These are phyloP conservation scores for Stictocephala bisonia DNA, from an alignment of 2,888 invertebrate genomes.

Conservation along the genomic window DNA sequence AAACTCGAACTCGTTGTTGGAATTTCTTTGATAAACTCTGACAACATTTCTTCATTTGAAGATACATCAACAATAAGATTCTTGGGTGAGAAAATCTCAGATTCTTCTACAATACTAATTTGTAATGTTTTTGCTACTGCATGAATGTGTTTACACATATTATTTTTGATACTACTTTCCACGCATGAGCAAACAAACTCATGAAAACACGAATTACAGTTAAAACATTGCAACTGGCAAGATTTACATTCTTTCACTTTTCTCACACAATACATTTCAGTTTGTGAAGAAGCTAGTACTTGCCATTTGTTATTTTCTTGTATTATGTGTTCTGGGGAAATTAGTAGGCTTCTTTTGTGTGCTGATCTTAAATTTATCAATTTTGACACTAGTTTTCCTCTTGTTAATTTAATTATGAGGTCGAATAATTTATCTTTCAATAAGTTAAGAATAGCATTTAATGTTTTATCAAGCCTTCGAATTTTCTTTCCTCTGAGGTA, in stretches of 20 bases:
- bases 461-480: background rate
- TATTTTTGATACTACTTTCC: background rate
- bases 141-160: slow-evolving; percentile 27
- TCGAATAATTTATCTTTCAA: background rate
- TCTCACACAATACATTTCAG: background rate
- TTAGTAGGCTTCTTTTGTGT: background rate
- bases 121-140: no score
- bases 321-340: background rate
- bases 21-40: no score
- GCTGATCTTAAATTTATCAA: background rate
- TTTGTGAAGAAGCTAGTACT: background rate
- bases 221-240: background rate
- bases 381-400: background rate
- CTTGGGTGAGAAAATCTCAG: no score
- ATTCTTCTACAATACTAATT: background rate
- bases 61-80: no score
- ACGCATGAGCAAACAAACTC: slow-evolving; percentile 16
- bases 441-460: background rate
- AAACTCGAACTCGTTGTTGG: no score
- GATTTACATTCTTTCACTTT: background rate
- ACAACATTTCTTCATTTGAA: no score
- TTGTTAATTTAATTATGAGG: no score
- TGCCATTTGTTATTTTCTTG: background rate
- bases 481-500: background rate
- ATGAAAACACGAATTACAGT: slow-evolving; percentile 1